Conservation (phyloP, 1,140 invertebrate genomes). For the Pseudobourletiella spinata region DNA sequence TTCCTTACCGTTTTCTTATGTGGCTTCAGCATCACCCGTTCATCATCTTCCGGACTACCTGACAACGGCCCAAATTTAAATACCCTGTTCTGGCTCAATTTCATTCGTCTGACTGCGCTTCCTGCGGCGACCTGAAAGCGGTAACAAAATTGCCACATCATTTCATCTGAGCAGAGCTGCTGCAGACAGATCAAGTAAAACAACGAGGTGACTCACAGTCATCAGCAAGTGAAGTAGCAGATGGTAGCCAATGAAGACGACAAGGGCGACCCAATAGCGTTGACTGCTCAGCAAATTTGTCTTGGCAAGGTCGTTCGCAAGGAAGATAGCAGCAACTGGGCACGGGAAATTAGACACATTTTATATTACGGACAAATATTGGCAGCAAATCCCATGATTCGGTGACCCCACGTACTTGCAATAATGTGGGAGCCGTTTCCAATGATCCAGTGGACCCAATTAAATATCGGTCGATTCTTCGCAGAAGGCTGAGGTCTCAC, state of each 20-base stretch:
- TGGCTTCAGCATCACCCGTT: too few relatives aligned
- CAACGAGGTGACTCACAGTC: slow-evolving; percentile 66
- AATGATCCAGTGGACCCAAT: slow-evolving; percentile 88
- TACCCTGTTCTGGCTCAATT: too few relatives aligned
- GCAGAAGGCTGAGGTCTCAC: slow-evolving; percentile 77
- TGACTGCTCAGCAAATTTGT: slow-evolving; percentile 70
- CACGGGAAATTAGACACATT: slow-evolving; percentile 35
- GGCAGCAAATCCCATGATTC: too few relatives aligned
- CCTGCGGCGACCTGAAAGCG: too few relatives aligned
- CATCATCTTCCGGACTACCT: too few relatives aligned
- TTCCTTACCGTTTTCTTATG: too few relatives aligned
- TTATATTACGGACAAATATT: too few relatives aligned
- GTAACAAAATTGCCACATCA: too few relatives aligned
- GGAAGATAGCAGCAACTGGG: slow-evolving; percentile 85
- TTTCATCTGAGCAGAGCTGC: too few relatives aligned
- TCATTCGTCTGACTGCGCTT: too few relatives aligned
- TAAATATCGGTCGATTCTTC: slow-evolving; percentile 72
- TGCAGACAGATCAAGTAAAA: too few relatives aligned
- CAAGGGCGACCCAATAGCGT: slow-evolving; percentile 49
- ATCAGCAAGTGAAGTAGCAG: slow-evolving; percentile 76
- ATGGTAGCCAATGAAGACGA: slow-evolving; percentile 80
- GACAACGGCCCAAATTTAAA: too few relatives aligned
- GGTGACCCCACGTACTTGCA: slow-evolving; percentile 71
- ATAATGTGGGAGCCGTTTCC: slow-evolving; percentile 87
- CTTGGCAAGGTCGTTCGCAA: slow-evolving; percentile 73